Evolutionary conservation across 2,113 vertebrate genomes (phyloP).

Genomic region (Macquaria ambigua): DNA sequence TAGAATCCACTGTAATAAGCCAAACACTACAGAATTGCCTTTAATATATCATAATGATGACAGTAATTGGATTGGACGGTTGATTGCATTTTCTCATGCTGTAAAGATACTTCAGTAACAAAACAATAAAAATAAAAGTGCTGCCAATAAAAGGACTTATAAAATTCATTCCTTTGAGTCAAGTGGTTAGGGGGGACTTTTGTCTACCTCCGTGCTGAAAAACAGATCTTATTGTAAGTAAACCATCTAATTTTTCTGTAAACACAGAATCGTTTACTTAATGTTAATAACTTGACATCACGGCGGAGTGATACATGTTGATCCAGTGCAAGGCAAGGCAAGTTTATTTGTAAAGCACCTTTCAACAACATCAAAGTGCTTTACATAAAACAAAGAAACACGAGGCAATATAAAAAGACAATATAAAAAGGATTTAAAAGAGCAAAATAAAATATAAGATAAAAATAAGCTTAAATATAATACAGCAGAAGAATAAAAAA

Average conservation of each 20-base stretch:
- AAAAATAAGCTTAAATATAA: neutral
- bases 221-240: neutral
- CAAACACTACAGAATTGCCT: constrained; percentile 76
- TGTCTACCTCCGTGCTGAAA: neutral
- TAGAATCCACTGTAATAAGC: constrained; percentile 79
- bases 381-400: neutral
- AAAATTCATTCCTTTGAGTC: constrained; percentile 43
- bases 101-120: constrained; percentile 65
- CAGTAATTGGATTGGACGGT: constrained; percentile 81
- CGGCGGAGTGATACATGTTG: neutral
- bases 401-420: no score
- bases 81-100: constrained; percentile 75
- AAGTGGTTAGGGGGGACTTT: neutral
- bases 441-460: no score
- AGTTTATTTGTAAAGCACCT: neutral
- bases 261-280: neutral
- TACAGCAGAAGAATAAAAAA: neutral
- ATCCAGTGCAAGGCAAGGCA: neutral
- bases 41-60: constrained; percentile 86
- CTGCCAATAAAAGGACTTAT: constrained; percentile 37
- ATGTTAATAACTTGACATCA: neutral
- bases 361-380: neutral
- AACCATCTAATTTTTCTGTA: neutral
- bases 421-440: no score
- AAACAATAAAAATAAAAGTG: constrained; percentile 57